A percentile compares a stretch with the other conserved stretches of the same genome.
phyloP scores from a whole-genome alignment of 1,140 invertebrate genomes.

The Ericerus pela region DNA sequence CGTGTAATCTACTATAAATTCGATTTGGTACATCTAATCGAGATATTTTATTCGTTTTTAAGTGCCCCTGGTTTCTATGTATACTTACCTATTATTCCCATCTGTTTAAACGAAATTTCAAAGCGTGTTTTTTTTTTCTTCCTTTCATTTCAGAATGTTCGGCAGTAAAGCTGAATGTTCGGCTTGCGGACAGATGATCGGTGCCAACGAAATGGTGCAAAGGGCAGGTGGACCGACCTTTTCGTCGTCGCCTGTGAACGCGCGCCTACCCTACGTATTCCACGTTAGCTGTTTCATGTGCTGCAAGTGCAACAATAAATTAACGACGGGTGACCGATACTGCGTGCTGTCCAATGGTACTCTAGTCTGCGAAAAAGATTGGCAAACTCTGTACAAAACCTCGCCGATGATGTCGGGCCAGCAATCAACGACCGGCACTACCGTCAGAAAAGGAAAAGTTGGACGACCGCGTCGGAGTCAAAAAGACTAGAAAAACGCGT shows the following conservation, averaged over 20 bases:
- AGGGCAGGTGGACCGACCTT: conserved; percentile 39
- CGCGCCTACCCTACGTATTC: conserved; percentile 50
- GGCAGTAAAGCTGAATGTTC: conserved; percentile 70
- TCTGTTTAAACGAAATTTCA: too few species aligned
- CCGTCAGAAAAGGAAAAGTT: conserved; percentile 65
- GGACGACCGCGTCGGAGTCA: conserved; percentile 45
- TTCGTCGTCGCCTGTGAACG: conserved; percentile 29
- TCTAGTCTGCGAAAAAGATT: conserved; percentile 80
- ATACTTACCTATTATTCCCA: too few species aligned
- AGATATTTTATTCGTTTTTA: too few species aligned
- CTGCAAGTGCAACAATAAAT: conserved; percentile 72
- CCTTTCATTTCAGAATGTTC: conserved; percentile 59
- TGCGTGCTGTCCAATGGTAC: conserved; percentile 72
- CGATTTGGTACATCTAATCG: too few species aligned
- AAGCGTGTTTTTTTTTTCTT: too few species aligned
- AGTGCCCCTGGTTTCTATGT: too few species aligned
- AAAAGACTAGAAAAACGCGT: too few species aligned
- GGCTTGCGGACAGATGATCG: conserved; percentile 76
- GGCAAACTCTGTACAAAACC: conserved; percentile 72
- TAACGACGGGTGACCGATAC: conserved; percentile 74
- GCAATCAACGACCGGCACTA: conserved; percentile 36
- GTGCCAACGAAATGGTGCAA: conserved; percentile 81
- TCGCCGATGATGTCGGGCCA: conserved; percentile 36
- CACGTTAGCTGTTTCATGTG: conserved; percentile 89
- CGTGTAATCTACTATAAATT: too few species aligned